A percentile compares a stretch with the other conserved stretches of the same genome.
These are phyloP conservation scores for Ferrisia virgata DNA, from an alignment of 2,888 invertebrate genomes.

Conservation along the genomic window DNA sequence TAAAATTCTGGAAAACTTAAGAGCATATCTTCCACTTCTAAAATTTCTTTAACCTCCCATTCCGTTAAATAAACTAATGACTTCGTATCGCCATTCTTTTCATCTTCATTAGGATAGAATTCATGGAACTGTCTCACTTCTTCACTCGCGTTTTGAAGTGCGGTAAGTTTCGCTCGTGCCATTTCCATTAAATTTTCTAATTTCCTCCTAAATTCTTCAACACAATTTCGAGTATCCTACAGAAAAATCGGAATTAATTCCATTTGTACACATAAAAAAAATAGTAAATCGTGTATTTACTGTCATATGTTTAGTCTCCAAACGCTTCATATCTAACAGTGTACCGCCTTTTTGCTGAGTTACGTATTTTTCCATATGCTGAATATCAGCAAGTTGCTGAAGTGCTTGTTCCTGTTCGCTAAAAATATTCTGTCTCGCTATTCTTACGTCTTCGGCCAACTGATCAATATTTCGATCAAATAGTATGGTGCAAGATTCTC, in stretches of 20 bases:
- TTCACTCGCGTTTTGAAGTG: not conserved
- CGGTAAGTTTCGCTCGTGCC: not conserved
- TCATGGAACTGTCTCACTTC: conserved; percentile 38
- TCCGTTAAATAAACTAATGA: conserved; percentile 17
- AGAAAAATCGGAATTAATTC: not conserved
- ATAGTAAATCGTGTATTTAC: not conserved
- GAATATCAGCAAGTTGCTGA: not conserved
- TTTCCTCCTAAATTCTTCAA: not conserved
- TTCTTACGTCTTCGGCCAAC: not conserved
- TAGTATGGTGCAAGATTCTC: conserved; percentile 27
- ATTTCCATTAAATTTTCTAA: not conserved
- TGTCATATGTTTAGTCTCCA: not conserved
- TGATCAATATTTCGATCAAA: not conserved
- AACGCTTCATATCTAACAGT: not conserved
- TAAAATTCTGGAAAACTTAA: not conserved
- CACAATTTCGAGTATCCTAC: conserved; percentile 20
- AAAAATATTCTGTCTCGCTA: not conserved
- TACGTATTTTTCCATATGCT: not conserved
- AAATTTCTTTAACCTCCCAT: conserved; percentile 31
- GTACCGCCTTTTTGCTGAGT: not conserved
- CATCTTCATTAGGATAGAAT: conserved; percentile 34
- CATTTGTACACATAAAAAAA: not conserved
- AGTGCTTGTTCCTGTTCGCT: conserved; percentile 14
- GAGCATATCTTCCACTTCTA: conserved; percentile 24
- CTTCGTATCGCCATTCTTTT: not conserved